These are phyloP conservation scores for Drosophila putrida DNA, from an alignment of 2,888 invertebrate genomes.

Conservation along the genomic window DNA sequence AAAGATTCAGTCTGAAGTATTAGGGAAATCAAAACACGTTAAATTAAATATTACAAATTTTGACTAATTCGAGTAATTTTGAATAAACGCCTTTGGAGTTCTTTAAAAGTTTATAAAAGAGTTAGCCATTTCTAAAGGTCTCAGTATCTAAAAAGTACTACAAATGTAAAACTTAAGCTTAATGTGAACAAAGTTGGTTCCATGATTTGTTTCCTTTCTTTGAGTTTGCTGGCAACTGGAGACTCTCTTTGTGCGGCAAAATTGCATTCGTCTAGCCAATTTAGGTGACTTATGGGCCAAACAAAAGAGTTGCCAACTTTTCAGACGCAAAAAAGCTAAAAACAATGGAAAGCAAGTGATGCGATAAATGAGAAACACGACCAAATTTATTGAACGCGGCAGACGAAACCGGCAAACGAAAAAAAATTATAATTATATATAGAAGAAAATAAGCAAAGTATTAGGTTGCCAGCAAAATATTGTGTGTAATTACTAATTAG, in stretches of 20 bases:
- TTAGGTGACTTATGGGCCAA: constrained; percentile 44
- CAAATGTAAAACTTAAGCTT: not conserved
- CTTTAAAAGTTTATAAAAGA: too few species aligned
- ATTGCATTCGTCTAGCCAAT: constrained; percentile 49
- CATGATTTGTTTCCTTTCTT: not conserved
- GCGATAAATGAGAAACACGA: constrained; percentile 52
- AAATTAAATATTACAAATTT: too few species aligned
- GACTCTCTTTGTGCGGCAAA: constrained; percentile 18
- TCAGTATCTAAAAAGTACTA: too few species aligned
- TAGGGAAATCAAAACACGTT: too few species aligned
- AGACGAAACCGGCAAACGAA: constrained; percentile 2
- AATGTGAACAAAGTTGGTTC: constrained; percentile 6
- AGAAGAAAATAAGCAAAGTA: constrained; percentile 24
- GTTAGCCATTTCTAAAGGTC: too few species aligned
- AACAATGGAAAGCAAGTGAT: constrained; percentile 64
- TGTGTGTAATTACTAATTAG: constrained; percentile 63
- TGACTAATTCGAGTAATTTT: too few species aligned
- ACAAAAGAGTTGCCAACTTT: constrained; percentile 57
- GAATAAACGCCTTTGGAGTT: too few species aligned
- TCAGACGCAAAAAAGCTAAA: constrained; percentile 47
- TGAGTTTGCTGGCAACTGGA: not conserved
- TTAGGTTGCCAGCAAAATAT: constrained; percentile 43
- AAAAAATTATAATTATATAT: constrained; percentile 17
- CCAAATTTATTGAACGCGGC: constrained; percentile 21
- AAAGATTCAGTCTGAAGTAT: too few species aligned